Conservation (phyloP, 1,140 invertebrate genomes). For the Anastrepha ludens region DNA sequence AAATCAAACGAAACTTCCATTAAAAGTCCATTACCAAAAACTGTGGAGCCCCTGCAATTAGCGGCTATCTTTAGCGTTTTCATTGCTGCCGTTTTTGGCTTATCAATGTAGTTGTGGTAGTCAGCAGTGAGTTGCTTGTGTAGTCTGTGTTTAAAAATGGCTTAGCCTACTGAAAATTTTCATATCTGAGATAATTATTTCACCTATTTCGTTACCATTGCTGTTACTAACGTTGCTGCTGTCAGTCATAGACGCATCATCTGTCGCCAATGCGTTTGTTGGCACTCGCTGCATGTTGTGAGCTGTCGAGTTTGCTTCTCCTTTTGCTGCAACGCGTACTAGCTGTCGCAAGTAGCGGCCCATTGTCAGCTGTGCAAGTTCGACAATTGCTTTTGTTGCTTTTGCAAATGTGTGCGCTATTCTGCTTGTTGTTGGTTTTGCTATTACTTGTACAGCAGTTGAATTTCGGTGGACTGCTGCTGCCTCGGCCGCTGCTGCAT, state of each 20-base stretch:
- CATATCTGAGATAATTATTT: neutral
- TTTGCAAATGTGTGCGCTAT: neutral
- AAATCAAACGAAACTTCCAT: neutral
- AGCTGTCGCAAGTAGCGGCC: too few relatives aligned
- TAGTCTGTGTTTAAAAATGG: too few relatives aligned
- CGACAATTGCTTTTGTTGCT: neutral
- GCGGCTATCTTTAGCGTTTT: too few relatives aligned
- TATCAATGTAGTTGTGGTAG: too few relatives aligned
- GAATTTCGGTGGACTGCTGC: conserved; percentile 6
- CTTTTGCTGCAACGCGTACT: too few relatives aligned
- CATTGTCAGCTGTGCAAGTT: neutral
- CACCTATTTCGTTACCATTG: neutral
- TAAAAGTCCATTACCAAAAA: neutral
- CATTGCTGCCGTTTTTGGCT: too few relatives aligned
- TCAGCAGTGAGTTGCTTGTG: too few relatives aligned
- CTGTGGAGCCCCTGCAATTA: neutral
- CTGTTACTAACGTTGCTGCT: neutral
- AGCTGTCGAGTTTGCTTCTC: neutral
- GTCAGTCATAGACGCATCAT: neutral
- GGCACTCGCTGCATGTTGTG: neutral
- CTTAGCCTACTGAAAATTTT: neutral
- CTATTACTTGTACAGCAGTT: neutral
- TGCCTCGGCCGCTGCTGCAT: conserved; percentile 36
- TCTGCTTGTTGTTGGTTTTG: conserved; percentile 46
- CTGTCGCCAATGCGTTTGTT: neutral